Base-by-base conservation (phyloP, 2,888 invertebrate species). In the Yponomeuta malinellus region DNA sequence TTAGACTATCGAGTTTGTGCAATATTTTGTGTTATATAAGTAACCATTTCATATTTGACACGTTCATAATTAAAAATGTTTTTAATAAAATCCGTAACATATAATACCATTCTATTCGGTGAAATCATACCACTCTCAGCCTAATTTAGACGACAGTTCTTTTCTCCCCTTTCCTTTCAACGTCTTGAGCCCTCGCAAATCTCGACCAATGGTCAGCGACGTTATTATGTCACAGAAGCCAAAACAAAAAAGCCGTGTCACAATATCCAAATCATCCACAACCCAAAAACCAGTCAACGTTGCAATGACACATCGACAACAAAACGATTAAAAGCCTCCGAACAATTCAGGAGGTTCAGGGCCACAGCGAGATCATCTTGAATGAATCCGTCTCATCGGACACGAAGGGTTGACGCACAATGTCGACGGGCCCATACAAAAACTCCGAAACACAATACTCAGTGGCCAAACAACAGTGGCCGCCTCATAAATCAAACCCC, bases 381-480 rank as follows among this genome's bases (percentile, higher is more conserved):
- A 87, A 90, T 89, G 90, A 90, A 90, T 85, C 85, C 84, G 84
- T 85, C 85, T 78, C 81, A 83, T 85, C 87, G 85, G 89, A 86
- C 85, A 78, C 82, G 86, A 88, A 88, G 89, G 91, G 91, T 87
- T 89, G 86, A 59, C 52, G 87, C 80, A 84, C 91, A 90, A 90
- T 89, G 91, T 91, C 89, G 90, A 89, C 88, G 81, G 87, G 88
- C 84, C 79, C 87, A 88, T 88, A 90, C 90, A 89, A 91, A 91
- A 91, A 91, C 86, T 87, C 89, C 90, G 89, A 90, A 90, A 85
- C 89, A 91, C 91, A 92, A 91, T 91, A 86, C 88, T 73, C 84
- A 86, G 86, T 88, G 89, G 89, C 77, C 86, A 87, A 89, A 90
- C 91, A 90, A 90, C 90, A 87, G 91, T 90, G 91, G 90, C 91